Evolutionary conservation across 2,888 invertebrate genomes (phyloP).

Genomic region (Xestia xanthographa): DNA sequence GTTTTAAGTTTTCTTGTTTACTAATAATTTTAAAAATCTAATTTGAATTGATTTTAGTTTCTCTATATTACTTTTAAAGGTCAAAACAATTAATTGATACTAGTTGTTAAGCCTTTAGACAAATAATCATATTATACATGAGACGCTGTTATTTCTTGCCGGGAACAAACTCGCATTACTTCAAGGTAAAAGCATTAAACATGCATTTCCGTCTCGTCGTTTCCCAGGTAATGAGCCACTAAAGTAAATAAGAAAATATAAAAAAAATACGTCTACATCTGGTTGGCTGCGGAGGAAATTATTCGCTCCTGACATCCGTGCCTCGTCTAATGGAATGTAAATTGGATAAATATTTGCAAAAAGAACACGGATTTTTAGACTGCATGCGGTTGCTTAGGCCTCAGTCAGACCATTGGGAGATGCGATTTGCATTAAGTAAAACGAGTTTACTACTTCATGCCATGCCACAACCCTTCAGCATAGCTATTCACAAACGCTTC

Average conservation of each 20-base stretch:
- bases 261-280: constrained; percentile 32
- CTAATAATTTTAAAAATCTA: no score
- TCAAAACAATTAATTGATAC: no score
- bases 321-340: constrained; percentile 65
- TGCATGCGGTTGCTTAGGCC: constrained; percentile 30
- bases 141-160: not conserved
- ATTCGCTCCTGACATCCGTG: constrained; percentile 45
- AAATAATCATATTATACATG: not conserved
- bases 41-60: no score
- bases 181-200: not conserved
- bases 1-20: no score
- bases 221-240: constrained; percentile 6
- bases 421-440: not conserved
- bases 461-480: not conserved
- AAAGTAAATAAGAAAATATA: constrained; percentile 16
- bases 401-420: not conserved
- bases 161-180: not conserved
- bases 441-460: not conserved
- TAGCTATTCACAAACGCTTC: no score
- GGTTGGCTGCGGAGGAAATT: constrained; percentile 48
- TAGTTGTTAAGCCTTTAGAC: no score
- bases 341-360: constrained; percentile 65
- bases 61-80: no score
- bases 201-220: constrained; percentile 5
- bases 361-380: constrained; percentile 46